A percentile compares a stretch with the other conserved stretches of the same genome.
phyloP scores from a whole-genome alignment of 2,797 vertebrate genomes.

The Coendou prehensilis region DNA sequence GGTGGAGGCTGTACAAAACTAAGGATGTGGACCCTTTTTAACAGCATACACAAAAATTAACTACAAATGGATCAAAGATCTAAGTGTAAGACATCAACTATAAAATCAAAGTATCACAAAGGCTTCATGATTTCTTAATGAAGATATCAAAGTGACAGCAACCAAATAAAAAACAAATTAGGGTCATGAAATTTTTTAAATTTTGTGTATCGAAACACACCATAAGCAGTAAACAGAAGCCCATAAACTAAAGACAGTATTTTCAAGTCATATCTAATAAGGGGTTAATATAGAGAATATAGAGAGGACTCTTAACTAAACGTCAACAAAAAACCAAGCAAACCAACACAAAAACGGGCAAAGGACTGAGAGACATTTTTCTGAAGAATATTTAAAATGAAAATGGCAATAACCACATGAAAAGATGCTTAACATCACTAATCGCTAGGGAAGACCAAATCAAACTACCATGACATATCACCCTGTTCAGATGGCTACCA shows the following conservation, averaged over 20 bases:
- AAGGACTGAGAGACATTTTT: neutral
- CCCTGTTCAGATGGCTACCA: neutral
- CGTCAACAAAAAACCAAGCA: neutral
- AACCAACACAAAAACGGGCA: neutral
- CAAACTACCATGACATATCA: neutral
- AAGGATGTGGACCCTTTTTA: neutral
- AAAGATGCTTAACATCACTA: neutral
- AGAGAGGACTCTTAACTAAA: neutral
- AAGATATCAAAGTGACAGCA: neutral
- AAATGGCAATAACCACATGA: neutral
- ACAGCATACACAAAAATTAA: neutral
- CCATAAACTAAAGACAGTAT: neutral
- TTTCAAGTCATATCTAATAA: neutral
- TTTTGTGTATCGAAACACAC: neutral
- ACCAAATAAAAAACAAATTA: neutral
- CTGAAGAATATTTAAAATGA: neutral
- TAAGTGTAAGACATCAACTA: neutral
- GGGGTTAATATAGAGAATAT: neutral
- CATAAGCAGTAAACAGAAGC: neutral
- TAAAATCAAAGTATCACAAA: neutral
- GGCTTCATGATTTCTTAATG: neutral
- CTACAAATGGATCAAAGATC: neutral
- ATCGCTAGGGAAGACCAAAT: neutral
- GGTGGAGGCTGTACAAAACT: neutral
- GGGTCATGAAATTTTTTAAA: neutral